phyloP scores from a whole-genome alignment of 2,888 invertebrate species.

The Conchocele bisecta region DNA sequence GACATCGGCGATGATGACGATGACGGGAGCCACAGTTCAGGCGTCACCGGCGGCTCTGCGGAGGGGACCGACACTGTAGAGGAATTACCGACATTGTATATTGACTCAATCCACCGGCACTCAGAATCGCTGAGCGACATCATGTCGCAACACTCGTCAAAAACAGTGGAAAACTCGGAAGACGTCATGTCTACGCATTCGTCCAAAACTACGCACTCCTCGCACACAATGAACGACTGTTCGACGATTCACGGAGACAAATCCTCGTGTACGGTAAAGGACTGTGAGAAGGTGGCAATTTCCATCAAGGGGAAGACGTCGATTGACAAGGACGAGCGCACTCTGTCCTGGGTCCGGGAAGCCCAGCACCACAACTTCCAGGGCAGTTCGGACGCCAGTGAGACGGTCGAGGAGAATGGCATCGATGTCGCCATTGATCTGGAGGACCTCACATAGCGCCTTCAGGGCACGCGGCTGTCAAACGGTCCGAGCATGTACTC shows the following conservation, averaged over 20 bases:
- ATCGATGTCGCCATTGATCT: no score
- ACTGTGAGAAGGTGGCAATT: not conserved
- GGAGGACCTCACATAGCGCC: no score
- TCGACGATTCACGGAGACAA: conserved; percentile 60
- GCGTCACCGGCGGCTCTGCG: conserved; percentile 9
- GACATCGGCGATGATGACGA: conserved; percentile 2
- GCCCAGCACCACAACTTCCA: conserved; percentile 65
- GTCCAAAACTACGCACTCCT: conserved; percentile 71
- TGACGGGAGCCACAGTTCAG: conserved; percentile 16
- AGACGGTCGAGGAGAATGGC: no score
- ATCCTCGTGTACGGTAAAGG: conserved; percentile 7
- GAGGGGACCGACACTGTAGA: conserved; percentile 61
- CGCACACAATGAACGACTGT: conserved; percentile 72
- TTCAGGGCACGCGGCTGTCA: no score
- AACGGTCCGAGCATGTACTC: no score
- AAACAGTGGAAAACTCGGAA: conserved; percentile 73
- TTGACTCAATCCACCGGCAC: conserved; percentile 78
- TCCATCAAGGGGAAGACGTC: conserved; percentile 57
- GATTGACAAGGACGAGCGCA: conserved; percentile 75
- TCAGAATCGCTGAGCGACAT: conserved; percentile 73
- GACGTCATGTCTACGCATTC: conserved; percentile 77
- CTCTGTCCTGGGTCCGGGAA: conserved; percentile 80
- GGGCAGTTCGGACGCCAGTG: no score
- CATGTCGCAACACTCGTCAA: conserved; percentile 77
- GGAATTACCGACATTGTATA: conserved; percentile 70